Percentiles rank a stretch among this genome's conserved stretches.
Conservation (phyloP, 2,888 invertebrate genomes). For the Ferrisia virgata region DNA sequence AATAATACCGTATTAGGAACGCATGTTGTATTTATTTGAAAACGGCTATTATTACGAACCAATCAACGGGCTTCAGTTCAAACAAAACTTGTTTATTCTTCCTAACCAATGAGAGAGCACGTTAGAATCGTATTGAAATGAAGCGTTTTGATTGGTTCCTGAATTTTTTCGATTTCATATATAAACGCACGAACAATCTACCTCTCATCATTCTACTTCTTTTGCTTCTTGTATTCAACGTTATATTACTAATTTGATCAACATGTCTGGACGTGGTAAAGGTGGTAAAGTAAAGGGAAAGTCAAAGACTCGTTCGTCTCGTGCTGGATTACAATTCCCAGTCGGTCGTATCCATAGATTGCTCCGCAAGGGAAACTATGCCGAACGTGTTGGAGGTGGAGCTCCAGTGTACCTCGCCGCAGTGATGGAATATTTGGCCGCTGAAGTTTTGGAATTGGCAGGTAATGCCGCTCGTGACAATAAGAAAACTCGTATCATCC, state of each 20-base stretch:
- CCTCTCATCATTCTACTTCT: neutral
- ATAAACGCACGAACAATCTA: neutral
- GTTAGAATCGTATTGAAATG: neutral
- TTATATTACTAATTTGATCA: neutral
- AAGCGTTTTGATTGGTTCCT: neutral
- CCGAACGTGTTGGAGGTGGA: conserved; percentile 58
- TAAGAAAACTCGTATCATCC: conserved; percentile 69
- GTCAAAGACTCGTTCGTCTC: conserved; percentile 57
- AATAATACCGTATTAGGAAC: neutral
- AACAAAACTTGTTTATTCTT: neutral
- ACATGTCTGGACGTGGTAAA: conserved; percentile 49
- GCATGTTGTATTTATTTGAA: neutral
- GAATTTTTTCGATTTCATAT: neutral
- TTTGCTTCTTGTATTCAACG: neutral
- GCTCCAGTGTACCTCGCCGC: conserved; percentile 60
- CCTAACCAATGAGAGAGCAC: neutral
- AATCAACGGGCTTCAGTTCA: neutral
- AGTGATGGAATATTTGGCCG: conserved; percentile 64
- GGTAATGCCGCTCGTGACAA: conserved; percentile 64
- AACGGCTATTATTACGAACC: neutral
- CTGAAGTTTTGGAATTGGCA: conserved; percentile 66
- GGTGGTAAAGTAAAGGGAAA: conserved; percentile 55
- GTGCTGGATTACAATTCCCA: conserved; percentile 60
- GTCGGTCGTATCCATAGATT: conserved; percentile 60
- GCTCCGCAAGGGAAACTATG: conserved; percentile 62